These are phyloP conservation scores for Ispidina picta DNA, from an alignment of 2,797 vertebrate species.

Conservation along the genomic window DNA sequence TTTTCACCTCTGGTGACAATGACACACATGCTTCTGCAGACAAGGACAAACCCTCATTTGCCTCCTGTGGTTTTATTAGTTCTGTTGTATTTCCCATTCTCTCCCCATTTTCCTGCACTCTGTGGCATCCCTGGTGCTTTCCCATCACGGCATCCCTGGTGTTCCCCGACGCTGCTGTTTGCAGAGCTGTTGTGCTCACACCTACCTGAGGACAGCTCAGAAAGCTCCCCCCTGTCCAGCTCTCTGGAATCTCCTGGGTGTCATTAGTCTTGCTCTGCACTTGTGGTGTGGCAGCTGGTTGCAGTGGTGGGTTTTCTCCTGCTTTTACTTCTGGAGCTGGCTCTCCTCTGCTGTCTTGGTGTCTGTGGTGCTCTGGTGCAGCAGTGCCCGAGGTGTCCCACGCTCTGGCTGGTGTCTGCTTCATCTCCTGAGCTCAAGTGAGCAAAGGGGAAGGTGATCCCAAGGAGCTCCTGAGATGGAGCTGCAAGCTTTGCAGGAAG, in stretches of 20 bases:
- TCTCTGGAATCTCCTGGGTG: not conserved
- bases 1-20: constrained; percentile 11
- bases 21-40: not conserved
- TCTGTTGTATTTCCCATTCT: not conserved
- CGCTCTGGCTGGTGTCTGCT: accelerated
- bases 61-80: not conserved
- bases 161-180: not conserved
- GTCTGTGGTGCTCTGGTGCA: accelerated
- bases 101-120: not conserved
- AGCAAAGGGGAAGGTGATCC: not conserved
- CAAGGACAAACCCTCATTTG: constrained; percentile 14
- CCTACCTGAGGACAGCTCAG: not conserved
- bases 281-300: accelerated
- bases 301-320: accelerated
- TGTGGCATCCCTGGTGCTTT: not conserved
- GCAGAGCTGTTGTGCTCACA: not conserved
- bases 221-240: not conserved
- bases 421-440: not conserved
- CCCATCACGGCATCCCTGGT: not conserved
- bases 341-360: not conserved
- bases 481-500: accelerated
- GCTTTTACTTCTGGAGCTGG: not conserved
- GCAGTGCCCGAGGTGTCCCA: not conserved
- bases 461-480: not conserved
- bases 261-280: not conserved